Conservation (phyloP, 2,888 invertebrate genomes). For the Liposcelis brunnea region DNA sequence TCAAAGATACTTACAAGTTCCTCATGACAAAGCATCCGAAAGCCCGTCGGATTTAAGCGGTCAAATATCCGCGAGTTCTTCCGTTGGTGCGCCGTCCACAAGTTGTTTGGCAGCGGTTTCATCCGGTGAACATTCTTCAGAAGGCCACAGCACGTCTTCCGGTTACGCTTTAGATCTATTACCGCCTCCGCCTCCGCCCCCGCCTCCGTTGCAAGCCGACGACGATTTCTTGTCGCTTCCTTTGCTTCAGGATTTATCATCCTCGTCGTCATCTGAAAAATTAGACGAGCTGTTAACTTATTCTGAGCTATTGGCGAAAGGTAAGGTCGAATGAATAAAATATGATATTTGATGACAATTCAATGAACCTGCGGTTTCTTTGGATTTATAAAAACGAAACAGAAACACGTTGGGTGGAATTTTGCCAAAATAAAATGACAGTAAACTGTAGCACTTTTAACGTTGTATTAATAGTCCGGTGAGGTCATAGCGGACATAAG, state of each 20-base stretch:
- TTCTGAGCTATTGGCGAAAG: not conserved
- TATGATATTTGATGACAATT: too few species aligned
- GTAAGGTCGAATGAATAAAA: not conserved
- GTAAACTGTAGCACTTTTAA: too few species aligned
- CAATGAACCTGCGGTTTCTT: too few species aligned
- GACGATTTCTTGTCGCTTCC: not conserved
- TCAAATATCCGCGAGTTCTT: slow-evolving; percentile 10
- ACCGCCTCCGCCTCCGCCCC: not conserved
- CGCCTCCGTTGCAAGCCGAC: not conserved
- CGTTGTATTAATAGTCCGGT: too few species aligned
- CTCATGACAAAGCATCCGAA: slow-evolving; percentile 14
- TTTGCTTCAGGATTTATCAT: slow-evolving; percentile 27
- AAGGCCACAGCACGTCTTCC: slow-evolving; percentile 4
- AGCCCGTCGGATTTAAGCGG: slow-evolving; percentile 37
- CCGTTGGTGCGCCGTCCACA: slow-evolving; percentile 20
- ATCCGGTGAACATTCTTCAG: slow-evolving; percentile 16
- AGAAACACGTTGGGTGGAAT: too few species aligned
- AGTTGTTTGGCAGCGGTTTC: slow-evolving; percentile 24
- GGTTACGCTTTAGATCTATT: not conserved
- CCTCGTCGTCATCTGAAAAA: slow-evolving; percentile 53
- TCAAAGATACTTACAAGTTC: slow-evolving; percentile 14
- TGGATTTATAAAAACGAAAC: too few species aligned
- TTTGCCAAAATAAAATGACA: too few species aligned
- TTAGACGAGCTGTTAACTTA: not conserved
- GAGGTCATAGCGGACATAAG: too few species aligned